phyloP scores from a whole-genome alignment of 1,140 invertebrate genomes.

The Drosophila pseudoananassae region DNA sequence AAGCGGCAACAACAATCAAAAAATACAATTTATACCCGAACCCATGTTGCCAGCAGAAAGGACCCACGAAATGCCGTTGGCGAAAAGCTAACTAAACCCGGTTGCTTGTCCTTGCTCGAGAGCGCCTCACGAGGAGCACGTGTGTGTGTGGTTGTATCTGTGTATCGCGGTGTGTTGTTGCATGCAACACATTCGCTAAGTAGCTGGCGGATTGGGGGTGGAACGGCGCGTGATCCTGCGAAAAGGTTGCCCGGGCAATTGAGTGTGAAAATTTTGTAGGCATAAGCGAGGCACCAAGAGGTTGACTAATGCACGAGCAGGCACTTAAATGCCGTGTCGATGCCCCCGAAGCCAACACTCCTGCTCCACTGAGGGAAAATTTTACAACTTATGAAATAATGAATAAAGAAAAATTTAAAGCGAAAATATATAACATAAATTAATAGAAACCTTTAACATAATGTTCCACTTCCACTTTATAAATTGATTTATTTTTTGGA shows the following conservation, averaged over 20 bases:
- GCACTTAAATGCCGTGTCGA: conserved; percentile 76
- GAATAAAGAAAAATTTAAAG: too few species aligned
- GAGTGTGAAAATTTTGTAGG: conserved; percentile 79
- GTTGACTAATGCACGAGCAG: conserved; percentile 79
- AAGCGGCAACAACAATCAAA: conserved; percentile 66
- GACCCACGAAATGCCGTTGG: conserved; percentile 36
- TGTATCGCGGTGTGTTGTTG: conserved; percentile 49
- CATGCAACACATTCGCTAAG: conserved; percentile 76
- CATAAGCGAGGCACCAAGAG: conserved; percentile 43
- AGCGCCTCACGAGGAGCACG: neutral
- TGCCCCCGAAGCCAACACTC: neutral
- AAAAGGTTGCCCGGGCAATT: conserved; percentile 80
- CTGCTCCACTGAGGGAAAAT: neutral
- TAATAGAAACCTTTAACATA: neutral
- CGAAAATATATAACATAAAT: neutral
- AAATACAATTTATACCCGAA: conserved; percentile 72
- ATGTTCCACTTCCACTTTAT: too few species aligned
- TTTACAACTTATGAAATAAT: neutral
- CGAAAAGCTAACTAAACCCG: conserved; percentile 63
- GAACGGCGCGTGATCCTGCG: conserved; percentile 73
- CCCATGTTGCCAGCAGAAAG: conserved; percentile 41
- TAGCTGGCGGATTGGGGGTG: conserved; percentile 55
- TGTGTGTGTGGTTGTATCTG: conserved; percentile 11
- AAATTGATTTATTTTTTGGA: too few species aligned
- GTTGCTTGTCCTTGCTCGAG: conserved; percentile 34